phyloP scores from a whole-genome alignment of 1,140 invertebrate genomes.

The Bactericera cockerelli region DNA sequence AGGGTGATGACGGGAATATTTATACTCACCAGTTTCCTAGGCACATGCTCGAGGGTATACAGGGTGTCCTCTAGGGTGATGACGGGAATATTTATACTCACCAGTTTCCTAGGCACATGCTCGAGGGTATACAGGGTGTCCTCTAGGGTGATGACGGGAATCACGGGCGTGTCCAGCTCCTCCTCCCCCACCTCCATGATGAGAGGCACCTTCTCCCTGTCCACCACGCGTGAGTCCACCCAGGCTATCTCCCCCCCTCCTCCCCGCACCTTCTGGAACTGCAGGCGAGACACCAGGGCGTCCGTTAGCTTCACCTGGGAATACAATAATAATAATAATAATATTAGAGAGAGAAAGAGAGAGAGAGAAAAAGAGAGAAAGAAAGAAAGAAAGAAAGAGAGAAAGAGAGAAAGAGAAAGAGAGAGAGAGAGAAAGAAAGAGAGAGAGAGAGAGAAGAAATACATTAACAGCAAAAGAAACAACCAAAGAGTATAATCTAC shows the following conservation, averaged over 20 bases:
- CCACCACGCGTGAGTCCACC: conserved; percentile 61
- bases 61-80: conserved; percentile 14
- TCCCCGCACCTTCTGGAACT: conserved; percentile 60
- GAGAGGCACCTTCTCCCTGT: conserved; percentile 33
- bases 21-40: not conserved
- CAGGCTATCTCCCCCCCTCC: conserved; percentile 86
- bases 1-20: conserved; percentile 6
- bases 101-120: conserved; percentile 6
- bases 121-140: conserved; percentile 15
- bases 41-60: conserved; percentile 12
- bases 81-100: not conserved
- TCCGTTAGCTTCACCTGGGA: conserved; percentile 71
- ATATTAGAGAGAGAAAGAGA: not conserved
- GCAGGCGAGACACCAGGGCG: conserved; percentile 72
- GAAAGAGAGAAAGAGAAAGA: conserved; percentile 12
- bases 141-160: conserved; percentile 10
- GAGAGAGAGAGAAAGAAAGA: conserved; percentile 10
- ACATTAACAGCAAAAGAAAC: too few relatives aligned
- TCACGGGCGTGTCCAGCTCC: not conserved
- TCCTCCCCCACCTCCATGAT: conserved; percentile 20
- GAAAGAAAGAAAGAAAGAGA: conserved; percentile 9
- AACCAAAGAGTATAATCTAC: too few relatives aligned
- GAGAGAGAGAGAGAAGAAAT: too few relatives aligned
- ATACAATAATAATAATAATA: conserved; percentile 12
- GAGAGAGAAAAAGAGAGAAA: not conserved